phyloP scores from a whole-genome alignment of 2,888 invertebrate genomes.

The Dolomedes plantarius region DNA sequence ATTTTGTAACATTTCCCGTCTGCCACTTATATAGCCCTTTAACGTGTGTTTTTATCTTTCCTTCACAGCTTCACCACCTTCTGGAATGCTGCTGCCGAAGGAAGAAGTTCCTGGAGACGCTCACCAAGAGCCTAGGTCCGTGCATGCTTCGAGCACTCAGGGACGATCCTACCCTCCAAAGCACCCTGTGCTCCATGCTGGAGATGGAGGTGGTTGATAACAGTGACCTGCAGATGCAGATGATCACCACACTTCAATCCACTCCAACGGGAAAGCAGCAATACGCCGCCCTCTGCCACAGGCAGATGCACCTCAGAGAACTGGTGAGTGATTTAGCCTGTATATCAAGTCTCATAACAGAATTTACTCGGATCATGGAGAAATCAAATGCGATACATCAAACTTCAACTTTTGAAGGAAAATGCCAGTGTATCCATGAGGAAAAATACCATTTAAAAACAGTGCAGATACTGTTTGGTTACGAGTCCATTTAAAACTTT shows the following conservation, averaged over 20 bases:
- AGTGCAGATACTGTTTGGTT: no score
- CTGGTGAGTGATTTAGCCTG: slow-evolving; percentile 81
- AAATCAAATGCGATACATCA: no score
- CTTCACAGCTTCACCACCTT: slow-evolving; percentile 76
- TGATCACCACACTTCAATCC: slow-evolving; percentile 85
- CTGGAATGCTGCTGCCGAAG: slow-evolving; percentile 86
- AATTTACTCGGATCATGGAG: no score
- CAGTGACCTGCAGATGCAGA: slow-evolving; percentile 81
- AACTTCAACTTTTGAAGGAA: no score
- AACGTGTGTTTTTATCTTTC: background rate
- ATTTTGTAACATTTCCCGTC: no score
- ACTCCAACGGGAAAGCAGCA: slow-evolving; percentile 83
- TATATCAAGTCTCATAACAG: no score
- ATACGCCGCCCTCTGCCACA: slow-evolving; percentile 84
- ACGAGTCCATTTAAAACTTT: no score
- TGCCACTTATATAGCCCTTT: no score
- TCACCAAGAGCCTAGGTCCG: slow-evolving; percentile 84
- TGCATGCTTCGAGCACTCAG: slow-evolving; percentile 85
- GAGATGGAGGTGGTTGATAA: slow-evolving; percentile 84
- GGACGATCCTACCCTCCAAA: slow-evolving; percentile 79
- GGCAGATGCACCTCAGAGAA: slow-evolving; percentile 84
- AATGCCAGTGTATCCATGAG: no score
- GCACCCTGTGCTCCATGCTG: slow-evolving; percentile 85
- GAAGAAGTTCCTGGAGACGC: slow-evolving; percentile 83
- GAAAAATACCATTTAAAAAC: no score